Evolutionary conservation across 2,888 invertebrate species (phyloP).

Genomic region (Amblyjoppa proteus): DNA sequence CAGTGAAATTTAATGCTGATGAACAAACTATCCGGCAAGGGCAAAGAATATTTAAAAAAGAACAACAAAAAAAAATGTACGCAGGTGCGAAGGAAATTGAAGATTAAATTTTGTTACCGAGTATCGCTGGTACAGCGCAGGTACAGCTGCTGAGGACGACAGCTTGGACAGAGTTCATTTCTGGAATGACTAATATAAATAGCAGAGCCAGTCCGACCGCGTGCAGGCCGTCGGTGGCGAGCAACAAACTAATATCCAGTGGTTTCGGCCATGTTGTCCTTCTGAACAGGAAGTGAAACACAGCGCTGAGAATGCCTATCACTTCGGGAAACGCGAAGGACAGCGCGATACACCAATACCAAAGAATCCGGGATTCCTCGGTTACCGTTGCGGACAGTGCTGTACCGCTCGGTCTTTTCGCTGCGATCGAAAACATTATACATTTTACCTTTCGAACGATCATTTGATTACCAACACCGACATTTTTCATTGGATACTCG

Average conservation of each 20-base stretch:
- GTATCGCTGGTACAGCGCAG: conserved; percentile 92
- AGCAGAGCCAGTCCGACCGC: conserved; percentile 92
- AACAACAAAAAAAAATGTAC: neutral
- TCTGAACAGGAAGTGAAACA: conserved; percentile 91
- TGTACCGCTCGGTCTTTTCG: conserved; percentile 85
- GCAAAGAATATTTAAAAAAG: neutral
- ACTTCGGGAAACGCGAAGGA: conserved; percentile 92
- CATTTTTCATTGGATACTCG: too few relatives aligned
- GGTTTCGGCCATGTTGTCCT: conserved; percentile 86
- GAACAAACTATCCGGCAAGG: neutral
- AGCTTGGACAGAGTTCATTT: conserved; percentile 92
- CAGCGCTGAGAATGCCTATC: conserved; percentile 90
- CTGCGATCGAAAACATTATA: conserved; percentile 57
- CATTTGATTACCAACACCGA: too few relatives aligned
- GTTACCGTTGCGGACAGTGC: conserved; percentile 88
- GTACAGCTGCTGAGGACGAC: conserved; percentile 94
- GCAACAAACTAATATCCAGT: conserved; percentile 87
- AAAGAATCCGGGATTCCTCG: conserved; percentile 89
- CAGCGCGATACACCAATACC: conserved; percentile 93
- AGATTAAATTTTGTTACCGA: conserved; percentile 85
- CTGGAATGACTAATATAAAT: conserved; percentile 91
- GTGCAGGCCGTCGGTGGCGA: conserved; percentile 92
- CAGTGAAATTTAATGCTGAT: conserved; percentile 20
- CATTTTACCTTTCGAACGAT: conserved; percentile 10
- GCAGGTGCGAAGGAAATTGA: too few relatives aligned